phyloP scores from a whole-genome alignment of 2,888 invertebrate species.

The Antheraea assamensis region DNA sequence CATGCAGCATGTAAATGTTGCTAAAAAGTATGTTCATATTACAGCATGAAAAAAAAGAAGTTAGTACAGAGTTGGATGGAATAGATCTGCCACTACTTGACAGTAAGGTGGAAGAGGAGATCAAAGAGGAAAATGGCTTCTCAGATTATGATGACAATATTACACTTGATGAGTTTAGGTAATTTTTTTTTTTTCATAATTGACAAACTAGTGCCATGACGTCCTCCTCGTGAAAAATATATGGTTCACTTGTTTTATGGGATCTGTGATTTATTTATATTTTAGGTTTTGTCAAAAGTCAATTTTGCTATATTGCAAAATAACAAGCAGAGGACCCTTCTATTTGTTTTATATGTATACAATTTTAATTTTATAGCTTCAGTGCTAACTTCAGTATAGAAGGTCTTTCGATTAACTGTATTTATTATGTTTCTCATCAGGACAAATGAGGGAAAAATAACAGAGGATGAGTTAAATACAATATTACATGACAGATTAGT shows the following conservation, averaged over 20 bases:
- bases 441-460: slow-evolving; percentile 34
- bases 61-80: slow-evolving; percentile 32
- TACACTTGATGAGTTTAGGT: slow-evolving; percentile 60
- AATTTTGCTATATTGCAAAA: too few species aligned
- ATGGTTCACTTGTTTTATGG: too few species aligned
- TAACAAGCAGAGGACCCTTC: too few species aligned
- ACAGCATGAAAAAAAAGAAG: slow-evolving; percentile 53
- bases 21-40: slow-evolving; percentile 27
- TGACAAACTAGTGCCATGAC: too few species aligned
- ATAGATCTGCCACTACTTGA: slow-evolving; percentile 27
- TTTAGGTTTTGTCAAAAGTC: too few species aligned
- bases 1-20: too few species aligned
- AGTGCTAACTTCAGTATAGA: too few species aligned
- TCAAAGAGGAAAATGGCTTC: slow-evolving; percentile 47
- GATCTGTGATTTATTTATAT: too few species aligned
- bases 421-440: slow-evolving; percentile 26
- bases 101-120: slow-evolving; percentile 25
- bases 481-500: slow-evolving; percentile 26
- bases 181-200: not conserved
- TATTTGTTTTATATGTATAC: too few species aligned
- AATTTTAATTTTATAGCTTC: too few species aligned
- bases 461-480: slow-evolving; percentile 37
- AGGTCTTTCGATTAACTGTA: not conserved
- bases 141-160: slow-evolving; percentile 63
- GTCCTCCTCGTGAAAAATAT: too few species aligned